These are phyloP conservation scores for Mohoua ochrocephala DNA, from an alignment of 2,113 vertebrate species.

Conservation along the genomic window DNA sequence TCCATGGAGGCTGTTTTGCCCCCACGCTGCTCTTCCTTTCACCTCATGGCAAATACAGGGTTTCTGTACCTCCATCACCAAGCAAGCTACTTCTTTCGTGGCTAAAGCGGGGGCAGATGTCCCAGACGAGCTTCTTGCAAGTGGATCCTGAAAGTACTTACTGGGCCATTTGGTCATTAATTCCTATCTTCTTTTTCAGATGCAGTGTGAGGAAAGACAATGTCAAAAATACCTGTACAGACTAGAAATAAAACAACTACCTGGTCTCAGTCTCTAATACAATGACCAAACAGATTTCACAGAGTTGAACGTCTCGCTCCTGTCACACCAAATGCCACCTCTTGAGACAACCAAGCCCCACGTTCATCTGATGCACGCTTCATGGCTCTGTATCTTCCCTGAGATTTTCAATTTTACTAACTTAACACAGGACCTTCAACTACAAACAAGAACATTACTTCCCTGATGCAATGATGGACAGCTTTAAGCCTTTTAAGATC, in stretches of 20 bases:
- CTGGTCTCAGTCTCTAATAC: not conserved
- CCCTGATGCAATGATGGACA: not conserved
- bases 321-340: not conserved
- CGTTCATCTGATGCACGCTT: fast-evolving
- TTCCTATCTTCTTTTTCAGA: not conserved
- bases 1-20: not conserved
- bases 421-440: not conserved
- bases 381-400: not conserved
- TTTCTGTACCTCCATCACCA: not conserved
- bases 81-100: not conserved
- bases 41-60: not conserved
- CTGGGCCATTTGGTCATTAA: not conserved
- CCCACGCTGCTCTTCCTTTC: not conserved
- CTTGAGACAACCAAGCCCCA: not conserved
- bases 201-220: not conserved
- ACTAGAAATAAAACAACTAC: not conserved
- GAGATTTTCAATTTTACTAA: not conserved
- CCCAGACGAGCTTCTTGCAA: not conserved
- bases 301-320: not conserved
- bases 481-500: not conserved
- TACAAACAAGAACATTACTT: not conserved
- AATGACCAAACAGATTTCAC: not conserved
- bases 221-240: not conserved
- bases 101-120: not conserved
- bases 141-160: not conserved